Conservation (phyloP, 2,888 invertebrate genomes). For the Ophioninae sp. region DNA sequence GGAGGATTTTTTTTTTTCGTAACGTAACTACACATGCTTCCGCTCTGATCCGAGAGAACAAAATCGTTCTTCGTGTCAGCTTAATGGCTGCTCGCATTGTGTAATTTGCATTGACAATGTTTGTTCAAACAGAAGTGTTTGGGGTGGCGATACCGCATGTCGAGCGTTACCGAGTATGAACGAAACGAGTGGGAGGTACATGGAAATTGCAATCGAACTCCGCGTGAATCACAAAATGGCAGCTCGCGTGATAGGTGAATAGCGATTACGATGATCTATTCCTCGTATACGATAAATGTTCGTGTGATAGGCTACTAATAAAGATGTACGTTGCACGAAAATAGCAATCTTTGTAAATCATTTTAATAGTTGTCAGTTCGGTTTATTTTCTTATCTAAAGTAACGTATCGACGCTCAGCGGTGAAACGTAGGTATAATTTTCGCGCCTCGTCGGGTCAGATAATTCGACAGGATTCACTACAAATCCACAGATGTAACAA, state of each 20-base stretch:
- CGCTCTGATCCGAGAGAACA: background rate
- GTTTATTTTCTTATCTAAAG: background rate
- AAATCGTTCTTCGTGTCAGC: background rate
- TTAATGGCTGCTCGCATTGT: background rate
- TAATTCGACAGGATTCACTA: background rate
- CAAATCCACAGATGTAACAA: background rate
- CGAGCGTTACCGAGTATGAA: background rate
- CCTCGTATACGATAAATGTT: conserved; percentile 11
- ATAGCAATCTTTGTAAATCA: conserved; percentile 22
- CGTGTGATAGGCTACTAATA: background rate
- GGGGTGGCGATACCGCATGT: background rate
- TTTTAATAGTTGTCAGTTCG: background rate
- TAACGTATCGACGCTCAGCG: background rate
- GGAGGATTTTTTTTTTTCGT: conserved; percentile 57
- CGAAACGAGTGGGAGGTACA: background rate
- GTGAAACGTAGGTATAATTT: background rate
- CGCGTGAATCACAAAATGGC: background rate
- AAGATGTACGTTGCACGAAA: conserved; percentile 19
- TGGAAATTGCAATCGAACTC: no score
- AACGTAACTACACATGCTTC: background rate
- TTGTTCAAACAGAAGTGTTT: background rate
- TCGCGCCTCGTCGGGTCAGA: background rate
- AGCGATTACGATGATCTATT: conserved; percentile 33
- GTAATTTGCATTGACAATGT: background rate
- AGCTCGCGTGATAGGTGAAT: background rate